A percentile compares a stretch with the other conserved stretches of the same genome.
Conservation (phyloP, 2,113 vertebrate genomes). For the Hippoglossus stenolepis region DNA sequence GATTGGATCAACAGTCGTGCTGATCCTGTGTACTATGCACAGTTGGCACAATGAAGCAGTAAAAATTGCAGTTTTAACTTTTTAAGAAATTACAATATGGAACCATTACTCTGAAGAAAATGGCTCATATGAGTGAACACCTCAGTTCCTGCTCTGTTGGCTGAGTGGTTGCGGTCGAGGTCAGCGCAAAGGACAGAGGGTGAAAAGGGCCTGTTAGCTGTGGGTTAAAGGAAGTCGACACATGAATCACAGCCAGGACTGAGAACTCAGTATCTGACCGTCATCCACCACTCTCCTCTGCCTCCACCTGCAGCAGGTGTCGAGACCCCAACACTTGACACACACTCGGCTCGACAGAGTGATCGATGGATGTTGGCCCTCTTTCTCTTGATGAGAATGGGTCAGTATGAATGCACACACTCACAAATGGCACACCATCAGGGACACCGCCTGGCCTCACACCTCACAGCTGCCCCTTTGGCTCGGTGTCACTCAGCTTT, state of each 20-base stretch:
- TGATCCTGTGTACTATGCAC: neutral
- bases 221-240: neutral
- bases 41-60: neutral
- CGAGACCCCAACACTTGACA: slow-evolving; percentile 35
- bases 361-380: slow-evolving; percentile 57
- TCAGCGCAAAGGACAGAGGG: slow-evolving; percentile 27
- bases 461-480: slow-evolving; percentile 47
- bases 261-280: slow-evolving; percentile 9
- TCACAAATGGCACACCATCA: slow-evolving; percentile 32
- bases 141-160: neutral
- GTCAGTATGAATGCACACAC: slow-evolving; percentile 34
- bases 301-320: slow-evolving; percentile 47
- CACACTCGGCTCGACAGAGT: slow-evolving; percentile 48
- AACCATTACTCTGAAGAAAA: neutral
- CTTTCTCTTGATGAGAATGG: slow-evolving; percentile 24
- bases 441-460: slow-evolving; percentile 22
- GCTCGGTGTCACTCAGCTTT: slow-evolving; percentile 9
- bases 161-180: neutral
- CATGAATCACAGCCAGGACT: slow-evolving; percentile 6
- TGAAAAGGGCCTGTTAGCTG: neutral
- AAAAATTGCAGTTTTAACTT: neutral
- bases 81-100: neutral
- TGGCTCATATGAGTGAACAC: neutral
- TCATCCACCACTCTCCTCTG: neutral
- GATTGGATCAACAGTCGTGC: neutral